These are phyloP conservation scores for Planiliza haematocheilus DNA, from an alignment of 2,113 vertebrate species.

Conservation along the genomic window DNA sequence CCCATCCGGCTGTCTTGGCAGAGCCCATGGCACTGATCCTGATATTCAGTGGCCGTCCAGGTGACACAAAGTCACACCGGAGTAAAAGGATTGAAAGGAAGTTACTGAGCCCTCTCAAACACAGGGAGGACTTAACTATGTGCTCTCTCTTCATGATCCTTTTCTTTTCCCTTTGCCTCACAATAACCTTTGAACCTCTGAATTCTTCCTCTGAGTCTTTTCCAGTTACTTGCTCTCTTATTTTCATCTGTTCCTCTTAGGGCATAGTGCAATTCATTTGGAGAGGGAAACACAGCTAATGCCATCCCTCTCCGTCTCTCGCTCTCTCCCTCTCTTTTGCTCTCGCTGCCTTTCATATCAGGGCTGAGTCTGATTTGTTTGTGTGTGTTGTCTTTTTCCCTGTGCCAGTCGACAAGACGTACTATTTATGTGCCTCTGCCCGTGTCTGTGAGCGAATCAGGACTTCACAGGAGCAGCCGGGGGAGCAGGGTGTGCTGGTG, in stretches of 20 bases:
- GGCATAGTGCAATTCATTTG: conserved; percentile 70
- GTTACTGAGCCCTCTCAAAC: conserved; percentile 56
- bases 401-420: conserved; percentile 66
- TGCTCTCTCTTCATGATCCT: conserved; percentile 34
- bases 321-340: conserved; percentile 38
- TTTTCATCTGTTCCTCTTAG: conserved; percentile 63
- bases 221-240: conserved; percentile 53
- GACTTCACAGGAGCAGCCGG: conserved; percentile 76
- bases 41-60: conserved; percentile 72
- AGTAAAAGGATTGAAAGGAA: conserved; percentile 47
- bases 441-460: conserved; percentile 73
- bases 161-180: conserved; percentile 61
- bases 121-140: conserved; percentile 49
- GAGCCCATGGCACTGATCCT: conserved; percentile 73
- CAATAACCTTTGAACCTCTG: conserved; percentile 61
- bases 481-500: conserved; percentile 70
- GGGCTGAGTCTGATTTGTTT: conserved; percentile 71
- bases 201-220: conserved; percentile 51
- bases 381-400: conserved; percentile 61
- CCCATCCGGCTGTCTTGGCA: conserved; percentile 70
- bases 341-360: conserved; percentile 67
- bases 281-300: conserved; percentile 64
- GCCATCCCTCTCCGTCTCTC: conserved; percentile 40
- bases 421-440: conserved; percentile 73
- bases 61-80: conserved; percentile 64